These are phyloP conservation scores for Microtus californicus DNA, from an alignment of 2,797 vertebrate genomes.

Conservation along the genomic window DNA sequence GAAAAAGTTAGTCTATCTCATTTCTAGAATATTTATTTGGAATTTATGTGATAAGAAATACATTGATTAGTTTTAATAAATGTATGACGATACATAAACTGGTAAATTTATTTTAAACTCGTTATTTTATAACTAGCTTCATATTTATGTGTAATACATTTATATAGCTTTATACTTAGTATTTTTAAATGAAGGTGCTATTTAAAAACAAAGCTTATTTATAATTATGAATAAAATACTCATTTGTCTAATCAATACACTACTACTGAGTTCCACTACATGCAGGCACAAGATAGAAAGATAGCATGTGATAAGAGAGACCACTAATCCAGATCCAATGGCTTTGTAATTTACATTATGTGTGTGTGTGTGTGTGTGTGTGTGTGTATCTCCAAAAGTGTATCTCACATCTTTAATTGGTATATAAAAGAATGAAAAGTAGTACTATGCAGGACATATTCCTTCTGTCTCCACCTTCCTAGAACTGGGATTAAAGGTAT, in stretches of 20 bases:
- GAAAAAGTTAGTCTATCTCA: background rate
- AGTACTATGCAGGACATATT: background rate
- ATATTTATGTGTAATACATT: background rate
- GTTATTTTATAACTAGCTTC: background rate
- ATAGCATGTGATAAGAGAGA: background rate
- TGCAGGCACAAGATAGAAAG: background rate
- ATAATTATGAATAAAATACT: background rate
- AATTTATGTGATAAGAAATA: constrained; percentile 1
- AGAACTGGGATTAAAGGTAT: too few species aligned
- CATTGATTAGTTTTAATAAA: background rate
- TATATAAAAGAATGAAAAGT: background rate
- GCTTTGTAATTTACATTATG: background rate
- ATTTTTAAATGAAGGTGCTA: background rate
- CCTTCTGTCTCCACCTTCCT: too few species aligned
- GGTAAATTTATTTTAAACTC: background rate
- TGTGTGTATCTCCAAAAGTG: background rate
- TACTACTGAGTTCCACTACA: background rate
- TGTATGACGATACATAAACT: background rate
- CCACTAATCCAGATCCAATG: background rate
- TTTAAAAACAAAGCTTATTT: constrained; percentile 21
- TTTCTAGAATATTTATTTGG: background rate
- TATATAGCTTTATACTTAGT: background rate
- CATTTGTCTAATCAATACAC: background rate
- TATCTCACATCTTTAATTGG: background rate
- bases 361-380: too few species aligned